Conservation (phyloP, 1,140 invertebrate genomes). For the Palaemon carinicauda region DNA sequence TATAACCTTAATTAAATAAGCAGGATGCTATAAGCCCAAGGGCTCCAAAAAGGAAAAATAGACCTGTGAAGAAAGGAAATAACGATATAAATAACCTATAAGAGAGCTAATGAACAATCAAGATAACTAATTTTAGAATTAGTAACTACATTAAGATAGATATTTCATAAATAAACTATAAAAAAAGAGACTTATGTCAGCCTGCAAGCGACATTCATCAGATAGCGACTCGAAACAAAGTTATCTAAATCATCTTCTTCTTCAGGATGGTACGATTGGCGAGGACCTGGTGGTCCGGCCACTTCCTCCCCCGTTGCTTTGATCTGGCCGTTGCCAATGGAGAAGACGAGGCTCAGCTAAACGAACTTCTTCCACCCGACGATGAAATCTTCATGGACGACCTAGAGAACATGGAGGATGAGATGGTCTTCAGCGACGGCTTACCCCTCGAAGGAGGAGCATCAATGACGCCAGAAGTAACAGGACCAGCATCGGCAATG, state of each 20-base stretch:
- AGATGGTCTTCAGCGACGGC: constrained; percentile 56
- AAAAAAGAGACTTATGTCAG: too few relatives aligned
- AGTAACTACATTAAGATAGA: too few relatives aligned
- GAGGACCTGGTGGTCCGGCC: constrained; percentile 64
- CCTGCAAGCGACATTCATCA: not conserved
- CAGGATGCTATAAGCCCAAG: too few relatives aligned
- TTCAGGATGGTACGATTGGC: constrained; percentile 64
- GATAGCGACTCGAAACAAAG: not conserved
- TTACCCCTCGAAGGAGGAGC: constrained; percentile 37
- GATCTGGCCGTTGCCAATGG: not conserved
- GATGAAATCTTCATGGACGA: constrained; percentile 54
- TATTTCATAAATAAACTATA: too few relatives aligned
- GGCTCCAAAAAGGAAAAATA: too few relatives aligned
- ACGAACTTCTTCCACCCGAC: constrained; percentile 39
- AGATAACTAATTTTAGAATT: too few relatives aligned
- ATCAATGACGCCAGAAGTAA: not conserved
- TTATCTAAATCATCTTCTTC: not conserved
- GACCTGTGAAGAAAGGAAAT: too few relatives aligned
- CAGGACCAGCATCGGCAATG: not conserved
- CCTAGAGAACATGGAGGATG: constrained; percentile 31
- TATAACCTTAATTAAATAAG: too few relatives aligned
- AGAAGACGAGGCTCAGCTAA: constrained; percentile 43
- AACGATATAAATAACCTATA: too few relatives aligned
- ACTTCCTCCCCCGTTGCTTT: constrained; percentile 56
- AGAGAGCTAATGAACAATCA: too few relatives aligned